phyloP scores from a whole-genome alignment of 2,797 vertebrate species.

The Crocidura indochinensis region DNA sequence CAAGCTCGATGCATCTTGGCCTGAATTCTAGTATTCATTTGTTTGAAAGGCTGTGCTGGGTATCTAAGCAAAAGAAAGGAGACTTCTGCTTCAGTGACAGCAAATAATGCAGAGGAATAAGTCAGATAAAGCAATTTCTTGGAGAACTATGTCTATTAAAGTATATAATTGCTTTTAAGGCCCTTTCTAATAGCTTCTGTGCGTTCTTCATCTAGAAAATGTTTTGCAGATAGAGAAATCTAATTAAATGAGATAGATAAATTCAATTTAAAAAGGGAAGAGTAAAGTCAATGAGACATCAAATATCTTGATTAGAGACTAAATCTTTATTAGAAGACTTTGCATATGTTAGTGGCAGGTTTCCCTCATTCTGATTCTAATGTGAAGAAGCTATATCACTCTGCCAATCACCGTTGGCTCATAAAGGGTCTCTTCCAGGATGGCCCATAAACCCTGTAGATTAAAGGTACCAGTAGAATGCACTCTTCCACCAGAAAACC shows the following conservation, averaged over 20 bases:
- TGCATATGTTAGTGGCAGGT: background rate
- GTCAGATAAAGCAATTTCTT: background rate
- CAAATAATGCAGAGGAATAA: background rate
- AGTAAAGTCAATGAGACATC: background rate
- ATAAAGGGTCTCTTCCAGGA: background rate
- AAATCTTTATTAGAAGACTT: background rate
- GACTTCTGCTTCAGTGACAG: background rate
- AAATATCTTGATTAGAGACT: background rate
- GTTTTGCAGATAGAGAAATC: conserved; percentile 38
- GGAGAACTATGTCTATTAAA: conserved; percentile 20
- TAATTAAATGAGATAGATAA: conserved; percentile 35
- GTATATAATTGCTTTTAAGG: background rate
- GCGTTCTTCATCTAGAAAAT: conserved; percentile 42
- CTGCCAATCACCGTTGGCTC: background rate
- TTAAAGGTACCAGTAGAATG: background rate
- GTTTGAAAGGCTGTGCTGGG: background rate
- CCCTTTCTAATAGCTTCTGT: conserved; percentile 19
- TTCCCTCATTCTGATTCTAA: background rate
- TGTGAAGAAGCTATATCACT: background rate
- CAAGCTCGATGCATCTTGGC: background rate
- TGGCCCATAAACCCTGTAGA: background rate
- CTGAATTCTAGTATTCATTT: background rate
- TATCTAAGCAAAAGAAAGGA: background rate
- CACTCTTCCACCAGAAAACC: background rate
- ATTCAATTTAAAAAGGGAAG: conserved; percentile 9